Evolutionary conservation across 2,113 vertebrate species (phyloP).

Genomic region (Microtus ochrogaster): DNA sequence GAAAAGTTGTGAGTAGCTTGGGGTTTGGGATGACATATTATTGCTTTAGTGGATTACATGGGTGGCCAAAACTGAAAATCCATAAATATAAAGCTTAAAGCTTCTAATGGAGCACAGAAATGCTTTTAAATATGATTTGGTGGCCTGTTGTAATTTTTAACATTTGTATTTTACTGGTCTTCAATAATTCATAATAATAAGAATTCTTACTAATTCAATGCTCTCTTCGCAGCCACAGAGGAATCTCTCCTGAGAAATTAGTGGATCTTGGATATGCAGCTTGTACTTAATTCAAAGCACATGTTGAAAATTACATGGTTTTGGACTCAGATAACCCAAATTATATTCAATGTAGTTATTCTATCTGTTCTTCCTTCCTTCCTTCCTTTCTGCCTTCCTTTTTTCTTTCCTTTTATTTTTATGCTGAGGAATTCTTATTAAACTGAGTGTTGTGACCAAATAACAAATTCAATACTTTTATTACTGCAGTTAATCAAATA

Average conservation of each 20-base stretch:
- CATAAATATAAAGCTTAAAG: background rate
- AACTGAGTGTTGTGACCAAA: background rate
- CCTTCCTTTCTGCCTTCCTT: background rate
- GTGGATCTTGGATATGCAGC: background rate
- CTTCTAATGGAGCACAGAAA: conserved; percentile 8
- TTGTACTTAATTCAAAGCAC: background rate
- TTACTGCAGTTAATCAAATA: background rate
- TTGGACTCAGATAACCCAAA: background rate
- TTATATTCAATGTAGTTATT: background rate
- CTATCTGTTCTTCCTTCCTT: background rate
- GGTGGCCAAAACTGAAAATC: background rate
- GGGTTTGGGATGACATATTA: background rate
- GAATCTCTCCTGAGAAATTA: background rate
- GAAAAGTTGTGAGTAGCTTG: background rate
- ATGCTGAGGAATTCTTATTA: background rate
- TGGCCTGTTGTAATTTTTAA: background rate
- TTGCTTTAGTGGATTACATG: background rate
- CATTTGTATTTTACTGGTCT: conserved; percentile 15
- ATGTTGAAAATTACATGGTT: background rate
- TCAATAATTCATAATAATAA: conserved; percentile 8
- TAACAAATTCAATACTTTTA: background rate
- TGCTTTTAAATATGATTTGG: conserved; percentile 25
- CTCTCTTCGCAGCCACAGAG: background rate
- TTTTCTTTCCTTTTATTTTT: background rate
- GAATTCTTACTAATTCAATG: background rate